A percentile compares a stretch with the other conserved stretches of the same genome.
Evolutionary conservation across 1,140 invertebrate genomes (phyloP).

Genomic region (Zophobas atratus): DNA sequence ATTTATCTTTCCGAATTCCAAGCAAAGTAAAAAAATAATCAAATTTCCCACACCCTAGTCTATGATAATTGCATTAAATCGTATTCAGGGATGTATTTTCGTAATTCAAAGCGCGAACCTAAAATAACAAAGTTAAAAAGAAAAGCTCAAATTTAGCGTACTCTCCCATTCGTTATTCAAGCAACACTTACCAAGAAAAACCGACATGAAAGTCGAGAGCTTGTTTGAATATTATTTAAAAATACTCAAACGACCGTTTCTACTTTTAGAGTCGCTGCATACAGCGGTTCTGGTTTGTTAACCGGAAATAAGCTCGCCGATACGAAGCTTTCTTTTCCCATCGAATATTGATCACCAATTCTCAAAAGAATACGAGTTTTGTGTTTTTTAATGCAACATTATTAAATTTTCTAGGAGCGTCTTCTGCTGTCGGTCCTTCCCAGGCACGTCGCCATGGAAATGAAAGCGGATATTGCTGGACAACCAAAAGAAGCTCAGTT

Average conservation of each 20-base stretch:
- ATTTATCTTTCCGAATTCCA: constrained; percentile 23
- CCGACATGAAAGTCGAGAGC: neutral
- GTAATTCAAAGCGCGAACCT: constrained; percentile 1
- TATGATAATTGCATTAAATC: constrained; percentile 15
- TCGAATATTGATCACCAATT: neutral
- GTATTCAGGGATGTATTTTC: constrained; percentile 4
- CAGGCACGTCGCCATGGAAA: constrained; percentile 96
- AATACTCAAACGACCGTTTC: no score
- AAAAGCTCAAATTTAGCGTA: neutral
- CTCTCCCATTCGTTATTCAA: neutral
- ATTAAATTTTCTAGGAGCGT: constrained; percentile 78
- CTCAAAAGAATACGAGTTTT: constrained; percentile 13
- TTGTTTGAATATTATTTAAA: neutral
- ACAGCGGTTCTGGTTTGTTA: no score
- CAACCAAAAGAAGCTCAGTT: constrained; percentile 94
- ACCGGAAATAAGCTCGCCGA: no score
- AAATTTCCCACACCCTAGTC: constrained; percentile 13
- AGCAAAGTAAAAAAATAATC: constrained; percentile 13
- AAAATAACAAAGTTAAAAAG: constrained; percentile 1
- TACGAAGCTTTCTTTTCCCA: no score
- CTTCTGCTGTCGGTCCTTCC: constrained; percentile 94
- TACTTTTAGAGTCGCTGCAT: no score
- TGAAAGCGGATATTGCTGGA: constrained; percentile 96
- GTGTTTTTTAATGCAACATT: constrained; percentile 59
- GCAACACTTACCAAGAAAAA: neutral